Base-by-base conservation (phyloP, 2,113 vertebrate genomes). In the Cranoglanis bouderius region DNA sequence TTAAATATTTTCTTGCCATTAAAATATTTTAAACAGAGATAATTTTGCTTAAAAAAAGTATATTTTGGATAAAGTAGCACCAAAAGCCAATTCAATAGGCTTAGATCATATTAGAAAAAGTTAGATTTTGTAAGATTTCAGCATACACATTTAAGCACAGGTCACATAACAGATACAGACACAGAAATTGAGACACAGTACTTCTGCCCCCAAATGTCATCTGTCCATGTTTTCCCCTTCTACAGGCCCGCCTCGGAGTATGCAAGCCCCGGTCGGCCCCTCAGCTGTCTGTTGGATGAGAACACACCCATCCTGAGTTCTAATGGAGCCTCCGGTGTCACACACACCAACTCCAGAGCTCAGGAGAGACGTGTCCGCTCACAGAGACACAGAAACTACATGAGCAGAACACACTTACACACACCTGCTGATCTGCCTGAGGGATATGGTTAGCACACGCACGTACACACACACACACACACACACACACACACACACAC, bases 341-440 rank as follows among this genome's bases (percentile, higher is more conserved):
- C 97, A 78, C 94, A 95, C 0, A 93, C 94, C 0, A 95, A 98
- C 85, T 97, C 97, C 46, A 96, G 97, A 32, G 94, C 96, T 86
- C 96, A 97, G 1, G 98, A 99, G 94, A 96, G 98, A 88, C 96
- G 97, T 87, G 98, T 98, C 35, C 96, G 98, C 74, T 99, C 98
- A 0, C 98, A 99, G 90, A 95, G 98, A 92, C 98, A 99, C 93
- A 96, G 98, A 91, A 99, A 99, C 95, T 99, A 99, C 93, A 99
- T 99, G 98, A 99, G 98, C 96, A 97, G 98, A 90, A 99, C 98
- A 51, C 98, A 99, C 92, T 96, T 99, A 91, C 98, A 99, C 94
- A 98, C 97, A 8, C 98, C 98, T 49, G 98, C 98, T 0, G 98
- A 99, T 93, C 95, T 99, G 26, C 98, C 98, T 0, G 98, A 99